phyloP scores from a whole-genome alignment of 2,797 vertebrate species.

The Lemur catta region DNA sequence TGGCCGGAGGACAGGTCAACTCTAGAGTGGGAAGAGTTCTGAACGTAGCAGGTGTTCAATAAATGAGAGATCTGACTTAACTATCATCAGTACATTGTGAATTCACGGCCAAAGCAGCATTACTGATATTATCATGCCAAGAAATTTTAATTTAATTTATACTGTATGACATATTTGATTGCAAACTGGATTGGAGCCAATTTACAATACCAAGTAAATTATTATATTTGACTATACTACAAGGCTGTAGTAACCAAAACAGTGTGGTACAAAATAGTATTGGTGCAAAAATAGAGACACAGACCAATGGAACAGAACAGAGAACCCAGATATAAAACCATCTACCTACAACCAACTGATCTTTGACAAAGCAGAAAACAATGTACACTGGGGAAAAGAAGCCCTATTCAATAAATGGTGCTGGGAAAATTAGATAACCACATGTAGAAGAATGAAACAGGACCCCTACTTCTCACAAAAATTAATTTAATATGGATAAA shows the following conservation, averaged over 20 bases:
- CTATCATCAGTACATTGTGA: not conserved
- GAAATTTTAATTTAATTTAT: not conserved
- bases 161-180: not conserved
- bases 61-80: not conserved
- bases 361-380: not conserved
- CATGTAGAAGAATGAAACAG: not conserved
- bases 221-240: not conserved
- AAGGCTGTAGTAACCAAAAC: not conserved
- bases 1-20: not conserved
- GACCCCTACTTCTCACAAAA: not conserved
- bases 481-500: not conserved
- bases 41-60: not conserved
- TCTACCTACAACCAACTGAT: not conserved
- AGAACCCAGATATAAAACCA: not conserved
- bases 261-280: not conserved
- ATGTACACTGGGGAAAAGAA: not conserved
- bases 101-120: not conserved
- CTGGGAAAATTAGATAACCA: not conserved
- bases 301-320: not conserved
- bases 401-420: no score
- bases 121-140: not conserved
- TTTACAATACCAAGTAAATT: not conserved
- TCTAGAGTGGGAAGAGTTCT: not conserved
- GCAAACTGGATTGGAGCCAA: not conserved
- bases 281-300: not conserved